phyloP scores from a whole-genome alignment of 2,888 invertebrate genomes.

The Orthosia cruda region DNA sequence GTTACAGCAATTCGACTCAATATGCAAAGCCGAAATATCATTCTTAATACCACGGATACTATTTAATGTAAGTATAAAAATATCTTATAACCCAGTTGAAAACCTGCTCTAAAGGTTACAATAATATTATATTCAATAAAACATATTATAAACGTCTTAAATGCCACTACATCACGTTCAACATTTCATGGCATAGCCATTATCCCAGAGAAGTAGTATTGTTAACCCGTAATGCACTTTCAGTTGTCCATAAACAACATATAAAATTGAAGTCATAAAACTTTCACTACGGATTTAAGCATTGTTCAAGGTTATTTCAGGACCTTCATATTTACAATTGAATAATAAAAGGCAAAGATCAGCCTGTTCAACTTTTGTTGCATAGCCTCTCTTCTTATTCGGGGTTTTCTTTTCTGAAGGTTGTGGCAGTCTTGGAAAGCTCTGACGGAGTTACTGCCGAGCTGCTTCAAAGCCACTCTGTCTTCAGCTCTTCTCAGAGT shows the following conservation, averaged over 20 bases:
- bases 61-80: slow-evolving; percentile 93
- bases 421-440: too few species aligned
- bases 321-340: background rate
- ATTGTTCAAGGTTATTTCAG: background rate
- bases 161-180: background rate
- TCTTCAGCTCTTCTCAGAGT: too few species aligned
- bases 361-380: background rate
- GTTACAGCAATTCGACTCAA: slow-evolving; percentile 95
- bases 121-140: background rate
- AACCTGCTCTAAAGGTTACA: too few species aligned
- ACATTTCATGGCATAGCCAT: background rate
- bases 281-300: background rate
- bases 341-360: background rate
- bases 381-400: too few species aligned
- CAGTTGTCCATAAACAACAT: background rate
- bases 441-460: too few species aligned
- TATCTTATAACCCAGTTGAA: background rate
- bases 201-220: background rate
- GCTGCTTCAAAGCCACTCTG: too few species aligned
- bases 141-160: background rate
- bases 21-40: slow-evolving; percentile 95
- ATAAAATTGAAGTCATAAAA: background rate
- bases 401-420: too few species aligned
- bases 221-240: background rate
- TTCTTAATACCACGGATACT: slow-evolving; percentile 94